Base-by-base conservation (phyloP, 2,888 invertebrate genomes). In the Falcaria lacertinaria region DNA sequence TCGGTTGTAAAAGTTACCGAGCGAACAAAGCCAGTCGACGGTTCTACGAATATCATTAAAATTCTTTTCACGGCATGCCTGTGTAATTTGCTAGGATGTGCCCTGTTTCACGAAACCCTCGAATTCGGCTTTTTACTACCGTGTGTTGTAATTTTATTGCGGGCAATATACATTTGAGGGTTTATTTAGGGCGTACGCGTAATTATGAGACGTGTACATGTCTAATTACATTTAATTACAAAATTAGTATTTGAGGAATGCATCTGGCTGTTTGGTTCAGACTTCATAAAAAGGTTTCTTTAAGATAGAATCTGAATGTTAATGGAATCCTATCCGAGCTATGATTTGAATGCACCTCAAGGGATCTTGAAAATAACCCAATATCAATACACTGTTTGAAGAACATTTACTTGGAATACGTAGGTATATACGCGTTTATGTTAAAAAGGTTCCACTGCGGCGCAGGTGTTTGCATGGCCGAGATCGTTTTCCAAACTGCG, bases 401-500 rank as follows among this genome's bases (percentile, higher is more conserved):
- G 22, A 22, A 28, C 11, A 28, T 11, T 28, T 37, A 37, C 37
- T 22, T 22, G 14, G 22, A 39, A 45, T 48, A 33, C 37, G 47
- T n/a, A n/a, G n/a, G n/a, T 41, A 37, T 19, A 19, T 19, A 4
- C 35, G 43, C 33, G 40, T 37, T 44, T 47, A 47, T 43, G 44
- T 44, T 48, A 45, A 56, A 52, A 47, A 42, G 47, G 25, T 37
- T 22, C 22, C 22, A 19, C 6, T 37, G 15, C 41, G 58, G 44
- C 72, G 67, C 84, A 82, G 85, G 80, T 83, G 82, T 52, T 50
- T 47, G 55, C 54, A 41, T 49, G 44, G 44, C 47, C 48, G 47
- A 55, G 63, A 75, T 78, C 74, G 76, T 67, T 78, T 81, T 72
- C 78, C 66, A 59, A 74, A 76, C 68, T 65, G 73, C 68, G 76